Conservation (phyloP, 2,888 invertebrate species). For the Drosophila falleni region DNA sequence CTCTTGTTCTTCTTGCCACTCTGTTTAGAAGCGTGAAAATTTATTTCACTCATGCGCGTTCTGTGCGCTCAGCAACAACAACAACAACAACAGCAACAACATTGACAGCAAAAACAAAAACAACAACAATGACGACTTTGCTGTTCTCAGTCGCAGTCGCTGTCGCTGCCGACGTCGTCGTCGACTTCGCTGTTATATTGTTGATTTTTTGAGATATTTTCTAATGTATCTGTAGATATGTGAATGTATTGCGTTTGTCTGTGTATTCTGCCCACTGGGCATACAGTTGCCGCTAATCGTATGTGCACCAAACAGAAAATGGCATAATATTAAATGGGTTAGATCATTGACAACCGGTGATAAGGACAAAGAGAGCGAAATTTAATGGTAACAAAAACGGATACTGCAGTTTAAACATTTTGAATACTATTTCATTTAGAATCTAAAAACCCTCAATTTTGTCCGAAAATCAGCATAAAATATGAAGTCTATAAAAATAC, state of each 20-base stretch:
- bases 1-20: constrained; percentile 59
- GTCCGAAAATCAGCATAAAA: too few species aligned
- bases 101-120: constrained; percentile 43
- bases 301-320: constrained; percentile 14
- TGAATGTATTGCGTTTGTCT: constrained; percentile 49
- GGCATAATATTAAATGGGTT: background rate
- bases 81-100: constrained; percentile 16
- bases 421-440: too few species aligned
- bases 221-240: constrained; percentile 80
- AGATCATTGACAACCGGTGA: background rate
- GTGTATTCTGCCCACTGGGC: constrained; percentile 42
- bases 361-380: background rate
- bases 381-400: too few species aligned
- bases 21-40: constrained; percentile 80
- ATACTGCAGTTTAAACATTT: too few species aligned
- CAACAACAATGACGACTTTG: constrained; percentile 23
- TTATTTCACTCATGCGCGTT: constrained; percentile 77
- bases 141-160: constrained; percentile 31
- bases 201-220: constrained; percentile 82
- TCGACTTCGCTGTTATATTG: constrained; percentile 59
- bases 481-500: too few species aligned
- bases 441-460: too few species aligned
- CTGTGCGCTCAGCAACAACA: constrained; percentile 58
- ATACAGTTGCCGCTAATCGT: constrained; percentile 56
- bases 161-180: constrained; percentile 16